These are phyloP conservation scores for Oegoconia quadripuncta DNA, from an alignment of 2,888 invertebrate genomes.

Conservation along the genomic window DNA sequence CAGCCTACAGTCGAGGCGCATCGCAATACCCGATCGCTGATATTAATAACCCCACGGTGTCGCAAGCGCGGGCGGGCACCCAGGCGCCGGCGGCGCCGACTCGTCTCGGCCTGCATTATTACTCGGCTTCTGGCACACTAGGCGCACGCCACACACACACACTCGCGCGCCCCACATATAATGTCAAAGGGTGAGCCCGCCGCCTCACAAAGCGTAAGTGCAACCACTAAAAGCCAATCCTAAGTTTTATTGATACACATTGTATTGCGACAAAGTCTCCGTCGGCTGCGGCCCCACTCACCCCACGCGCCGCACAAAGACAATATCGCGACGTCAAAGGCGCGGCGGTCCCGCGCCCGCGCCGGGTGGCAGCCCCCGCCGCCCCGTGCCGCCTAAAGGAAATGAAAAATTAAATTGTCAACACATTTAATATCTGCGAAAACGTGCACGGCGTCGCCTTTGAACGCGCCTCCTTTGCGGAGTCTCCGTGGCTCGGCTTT, in stretches of 20 bases:
- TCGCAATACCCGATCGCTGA: slow-evolving; percentile 40
- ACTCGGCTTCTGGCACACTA: slow-evolving; percentile 34
- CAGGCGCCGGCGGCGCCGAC: slow-evolving; percentile 47
- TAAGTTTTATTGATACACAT: slow-evolving; percentile 80
- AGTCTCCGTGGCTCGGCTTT: slow-evolving; percentile 64
- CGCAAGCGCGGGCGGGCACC: slow-evolving; percentile 25
- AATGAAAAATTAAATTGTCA: slow-evolving; percentile 80
- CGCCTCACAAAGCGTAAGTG: slow-evolving; percentile 78
- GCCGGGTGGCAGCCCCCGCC: slow-evolving; percentile 27
- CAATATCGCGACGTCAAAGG: slow-evolving; percentile 80
- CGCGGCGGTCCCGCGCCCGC: slow-evolving; percentile 53
- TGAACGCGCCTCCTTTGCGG: slow-evolving; percentile 71
- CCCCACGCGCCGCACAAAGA: slow-evolving; percentile 76
- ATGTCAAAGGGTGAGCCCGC: slow-evolving; percentile 78
- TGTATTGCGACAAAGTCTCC: slow-evolving; percentile 80
- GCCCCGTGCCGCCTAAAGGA: slow-evolving; percentile 66
- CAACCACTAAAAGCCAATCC: slow-evolving; percentile 80
- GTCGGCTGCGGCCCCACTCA: slow-evolving; percentile 67
- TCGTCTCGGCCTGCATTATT: slow-evolving; percentile 59
- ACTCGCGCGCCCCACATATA: slow-evolving; percentile 58
- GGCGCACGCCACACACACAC: slow-evolving; percentile 26
- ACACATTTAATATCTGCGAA: slow-evolving; percentile 80
- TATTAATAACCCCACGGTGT: slow-evolving; percentile 46
- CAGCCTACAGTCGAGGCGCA: slow-evolving; percentile 13
- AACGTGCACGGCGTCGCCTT: slow-evolving; percentile 76